Base-by-base conservation (phyloP, 2,113 vertebrate species). In the Herpetotheres cachinnans region DNA sequence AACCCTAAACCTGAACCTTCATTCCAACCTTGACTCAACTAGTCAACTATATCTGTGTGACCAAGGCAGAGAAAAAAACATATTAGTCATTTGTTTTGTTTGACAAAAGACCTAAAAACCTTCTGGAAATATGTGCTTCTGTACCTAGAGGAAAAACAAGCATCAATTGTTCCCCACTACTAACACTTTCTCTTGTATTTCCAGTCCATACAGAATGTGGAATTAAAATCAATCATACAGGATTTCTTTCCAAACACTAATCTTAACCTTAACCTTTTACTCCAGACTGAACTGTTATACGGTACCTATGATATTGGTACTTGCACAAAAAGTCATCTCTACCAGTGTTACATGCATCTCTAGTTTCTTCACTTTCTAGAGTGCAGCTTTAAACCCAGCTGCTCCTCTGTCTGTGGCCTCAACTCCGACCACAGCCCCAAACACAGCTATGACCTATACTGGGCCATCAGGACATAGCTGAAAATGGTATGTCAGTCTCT, bases 401-500 rank as follows among this genome's bases (percentile, higher is more conserved):
- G 19, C 70, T 61, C 7, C 63, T 54, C 36, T 63, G 34, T 15
- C 62, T 67, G 49, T 2, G 7, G 32, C n/a, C 59, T 71, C 55
- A 76, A 44, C 26, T 44, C 77, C 67, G 49, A 19, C 26, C 50
- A 4, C 16, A 78, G 50, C 34, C 46, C 65, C 52, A 66, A 40
- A 5, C 6, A 10, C 4, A 58, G 56, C 56, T 42, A 25, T 3
- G 9, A 49, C 29, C 27, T 80, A 6, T 18, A 1, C 27, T 6
- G 50, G 34, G 18, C 34, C 44, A 50, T 9, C 16, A 58, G 62
- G 19, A 34, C 17, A 21, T 3, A 58, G 32, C 26, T 55, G 29
- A 25, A 49, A 63, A 65, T 0, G 0, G 8, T 15, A 4, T 1
- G 13, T 11, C 44, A 47, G 17, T 13, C 32, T 58, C 44, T 58